Base-by-base conservation (phyloP, 2,113 vertebrate genomes). In the Maccullochella peelii region DNA sequence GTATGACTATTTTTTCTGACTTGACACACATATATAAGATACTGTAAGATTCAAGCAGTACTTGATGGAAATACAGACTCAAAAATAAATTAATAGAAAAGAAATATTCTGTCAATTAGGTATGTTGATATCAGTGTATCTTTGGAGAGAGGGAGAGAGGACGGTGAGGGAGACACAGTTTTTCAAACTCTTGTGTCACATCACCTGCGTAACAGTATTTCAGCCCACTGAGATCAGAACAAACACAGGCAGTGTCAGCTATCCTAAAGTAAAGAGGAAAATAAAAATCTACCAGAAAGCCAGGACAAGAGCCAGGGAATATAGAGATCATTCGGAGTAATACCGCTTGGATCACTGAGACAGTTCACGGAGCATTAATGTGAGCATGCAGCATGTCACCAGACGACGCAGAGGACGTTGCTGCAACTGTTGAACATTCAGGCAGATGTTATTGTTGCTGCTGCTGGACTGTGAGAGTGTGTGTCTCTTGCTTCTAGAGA, bases 131-230 rank as follows among this genome's bases (percentile, higher is more conserved):
- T 95, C 95, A 95, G 95, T 96, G 94, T 94, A 92, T 95, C 89
- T 94, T 94, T 94, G 89, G 94, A 94, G 90, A 93, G 89, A 93
- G 89, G 94, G 91, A 94, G 93, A 94, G 93, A 93, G 91, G 92
- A 93, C 59, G 86, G 88, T 88, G 91, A 93, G 88, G 92, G 73
- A 88, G 90, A 93, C 90, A 92, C 92, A 1, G 90, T 85, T 47
- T 86, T 73, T 70, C 40, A 80, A 92, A 87, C 84, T 14, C 73
- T 74, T 91, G 93, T 90, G 93, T 93, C 91, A 77, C 89, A 73
- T 90, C 89, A 91, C 91, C 93, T 87, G 90, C 79, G 80, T 94
- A 94, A 94, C 92, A 94, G 93, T 94, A 94, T 93, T 92, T 91
- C 86, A 93, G 93, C 90, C 94, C 90, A 93, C 91, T 93, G 91